Evolutionary conservation across 2,888 invertebrate species (phyloP), one percentile per base, ranked within the genome.

Genomic region (Antheraea yamamai): DNA sequence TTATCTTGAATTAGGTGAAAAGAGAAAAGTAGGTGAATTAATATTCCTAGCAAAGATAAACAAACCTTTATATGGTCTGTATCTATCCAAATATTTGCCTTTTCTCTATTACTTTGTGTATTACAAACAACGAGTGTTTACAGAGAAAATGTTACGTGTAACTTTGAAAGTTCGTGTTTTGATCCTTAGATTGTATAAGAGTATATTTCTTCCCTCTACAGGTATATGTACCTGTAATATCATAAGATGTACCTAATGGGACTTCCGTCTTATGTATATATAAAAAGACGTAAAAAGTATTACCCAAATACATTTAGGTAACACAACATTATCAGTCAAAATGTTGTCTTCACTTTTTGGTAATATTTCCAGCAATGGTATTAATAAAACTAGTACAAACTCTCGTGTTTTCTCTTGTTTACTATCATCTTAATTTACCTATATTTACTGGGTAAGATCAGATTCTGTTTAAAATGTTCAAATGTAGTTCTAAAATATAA

Each of bases 231-330:
- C 39, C 71, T 47, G 51, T 16, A 71, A 71, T 47, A 71, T 71
- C 71, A 47, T 71, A 71, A 47, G 51, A 47, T 71, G 51, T 75
- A 74, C 23, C 75, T 51, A 30, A 66, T 66, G 26, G 26, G 16
- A 66, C 14, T 16, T 66, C 16, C 4, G 64, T 16, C 64, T 66
- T 26, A 30, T 66, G 2, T 66, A 12, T 16, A 14, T 16, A 66
- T 1, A 66, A 74, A 64, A 66, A 66, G 30, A 16, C 64, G 4
- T 26, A 26, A n/a, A n/a, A n/a, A 2, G 7, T 61, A 61, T n/a
- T 1, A 14, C 23, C 26, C 12, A 14, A 26, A 12, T 26, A 26
- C 12, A 8, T 64, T 64, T 26, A 30, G 14, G 23, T 61, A 55
- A 55, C 6, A 55, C 1, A 55, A 55, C 6, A 52, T 52, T 52